phyloP scores from a whole-genome alignment of 2,113 vertebrate genomes.

The Pungitius pungitius region DNA sequence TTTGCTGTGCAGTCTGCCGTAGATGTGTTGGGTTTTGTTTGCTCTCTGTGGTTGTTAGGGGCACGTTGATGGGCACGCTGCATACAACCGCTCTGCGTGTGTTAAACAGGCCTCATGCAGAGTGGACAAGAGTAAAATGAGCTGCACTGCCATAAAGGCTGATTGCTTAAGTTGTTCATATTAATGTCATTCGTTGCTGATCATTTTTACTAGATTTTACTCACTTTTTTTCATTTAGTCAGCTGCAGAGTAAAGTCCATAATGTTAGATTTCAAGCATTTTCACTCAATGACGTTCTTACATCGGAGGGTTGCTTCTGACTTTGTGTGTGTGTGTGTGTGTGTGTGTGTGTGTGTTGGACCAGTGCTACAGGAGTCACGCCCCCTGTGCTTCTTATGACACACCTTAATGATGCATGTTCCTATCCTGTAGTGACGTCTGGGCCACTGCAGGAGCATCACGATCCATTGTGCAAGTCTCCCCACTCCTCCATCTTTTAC shows the following conservation, averaged over 20 bases:
- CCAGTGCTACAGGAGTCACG: background rate
- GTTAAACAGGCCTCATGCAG: conserved; percentile 57
- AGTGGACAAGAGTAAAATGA: conserved; percentile 57
- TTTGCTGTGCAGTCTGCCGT: conserved; percentile 46
- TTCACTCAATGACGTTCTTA: too few relatives aligned
- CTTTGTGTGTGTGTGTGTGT: conserved; percentile 18
- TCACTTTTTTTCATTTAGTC: too few relatives aligned
- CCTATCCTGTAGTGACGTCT: background rate
- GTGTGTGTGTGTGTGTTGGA: conserved; percentile 16
- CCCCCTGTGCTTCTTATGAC: conserved; percentile 14
- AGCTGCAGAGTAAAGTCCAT: too few relatives aligned
- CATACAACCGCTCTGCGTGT: conserved; percentile 41
- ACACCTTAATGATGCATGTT: conserved; percentile 63
- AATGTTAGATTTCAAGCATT: too few relatives aligned
- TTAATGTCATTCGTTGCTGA: conserved; percentile 41
- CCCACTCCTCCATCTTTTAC: background rate
- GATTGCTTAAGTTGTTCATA: conserved; percentile 23
- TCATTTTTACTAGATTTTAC: too few relatives aligned
- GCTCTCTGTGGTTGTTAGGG: conserved; percentile 56
- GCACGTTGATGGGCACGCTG: conserved; percentile 45
- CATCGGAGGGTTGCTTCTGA: conserved; percentile 27
- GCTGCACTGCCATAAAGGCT: conserved; percentile 32
- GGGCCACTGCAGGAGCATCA: conserved; percentile 11
- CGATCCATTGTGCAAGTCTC: background rate
- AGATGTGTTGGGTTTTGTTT: conserved; percentile 58